phyloP scores from a whole-genome alignment of 2,797 vertebrate genomes.

The Capromys pilorides region DNA sequence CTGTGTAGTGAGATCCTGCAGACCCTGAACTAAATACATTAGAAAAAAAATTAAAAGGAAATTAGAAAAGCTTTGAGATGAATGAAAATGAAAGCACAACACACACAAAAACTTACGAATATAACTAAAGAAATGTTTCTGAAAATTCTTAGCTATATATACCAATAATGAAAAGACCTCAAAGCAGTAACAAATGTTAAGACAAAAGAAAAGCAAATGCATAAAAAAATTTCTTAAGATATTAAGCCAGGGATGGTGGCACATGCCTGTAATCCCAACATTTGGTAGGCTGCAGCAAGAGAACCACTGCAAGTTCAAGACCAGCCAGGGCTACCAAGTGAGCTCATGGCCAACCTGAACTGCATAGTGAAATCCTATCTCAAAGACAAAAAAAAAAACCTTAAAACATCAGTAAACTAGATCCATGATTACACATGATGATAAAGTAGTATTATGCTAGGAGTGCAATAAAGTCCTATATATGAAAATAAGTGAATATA shows the following conservation, averaged over 20 bases:
- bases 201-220: neutral
- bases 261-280: no score
- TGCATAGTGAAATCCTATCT: no score
- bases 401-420: neutral
- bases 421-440: neutral
- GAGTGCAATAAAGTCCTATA: neutral
- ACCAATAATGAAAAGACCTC: neutral
- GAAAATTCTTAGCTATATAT: neutral
- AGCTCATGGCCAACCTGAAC: no score
- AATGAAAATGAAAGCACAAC: conserved; percentile 23
- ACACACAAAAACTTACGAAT: conserved; percentile 8
- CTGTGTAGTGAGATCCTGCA: no score
- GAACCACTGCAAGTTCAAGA: no score
- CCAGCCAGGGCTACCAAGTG: no score
- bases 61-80: neutral
- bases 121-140: neutral
- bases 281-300: no score
- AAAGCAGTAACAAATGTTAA: neutral
- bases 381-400: neutral
- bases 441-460: neutral
- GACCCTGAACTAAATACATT: no score
- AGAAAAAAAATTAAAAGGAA: neutral
- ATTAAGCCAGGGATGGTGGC: no score
- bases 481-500: neutral
- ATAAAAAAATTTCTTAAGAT: neutral